Percentiles rank a stretch among this genome's conserved stretches.
These are phyloP conservation scores for Drosophila novamexicana DNA, from an alignment of 1,140 invertebrate species.

Conservation along the genomic window DNA sequence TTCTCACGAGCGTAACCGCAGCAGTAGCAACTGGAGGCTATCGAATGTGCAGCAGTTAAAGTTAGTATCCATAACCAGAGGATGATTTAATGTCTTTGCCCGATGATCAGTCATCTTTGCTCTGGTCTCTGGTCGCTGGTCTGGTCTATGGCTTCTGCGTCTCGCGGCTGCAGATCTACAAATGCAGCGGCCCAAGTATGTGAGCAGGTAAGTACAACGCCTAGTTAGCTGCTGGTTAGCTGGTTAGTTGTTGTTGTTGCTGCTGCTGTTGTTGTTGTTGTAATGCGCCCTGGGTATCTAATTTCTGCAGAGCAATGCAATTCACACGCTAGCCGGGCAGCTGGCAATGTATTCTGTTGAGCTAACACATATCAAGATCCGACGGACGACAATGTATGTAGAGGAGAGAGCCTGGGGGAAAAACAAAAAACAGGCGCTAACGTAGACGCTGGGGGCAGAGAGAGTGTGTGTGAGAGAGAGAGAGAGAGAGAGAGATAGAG, in stretches of 20 bases:
- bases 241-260: neutral
- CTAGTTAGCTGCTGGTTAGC: slow-evolving; percentile 32
- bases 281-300: slow-evolving; percentile 48
- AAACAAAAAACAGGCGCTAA: too few species aligned
- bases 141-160: slow-evolving; percentile 41
- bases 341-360: slow-evolving; percentile 43
- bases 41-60: slow-evolving; percentile 33
- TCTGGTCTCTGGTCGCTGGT: slow-evolving; percentile 2
- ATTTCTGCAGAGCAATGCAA: slow-evolving; percentile 55
- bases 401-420: slow-evolving; percentile 2
- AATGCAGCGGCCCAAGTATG: neutral
- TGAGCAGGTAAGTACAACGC: slow-evolving; percentile 27
- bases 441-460: too few species aligned
- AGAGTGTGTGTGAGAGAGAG: neutral
- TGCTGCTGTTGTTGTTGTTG: neutral
- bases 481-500: neutral
- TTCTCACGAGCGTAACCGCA: slow-evolving; percentile 75
- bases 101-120: slow-evolving; percentile 69
- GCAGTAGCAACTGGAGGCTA: slow-evolving; percentile 42
- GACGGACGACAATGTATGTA: slow-evolving; percentile 6
- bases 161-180: slow-evolving; percentile 1
- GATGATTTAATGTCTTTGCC: slow-evolving; percentile 73
- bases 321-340: slow-evolving; percentile 51
- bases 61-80: slow-evolving; percentile 29
- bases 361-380: slow-evolving; percentile 43